Percentiles rank a stretch among this genome's conserved stretches.
These are phyloP conservation scores for Acanthurus leucopareius DNA, from an alignment of 2,797 vertebrate genomes.

Conservation along the genomic window DNA sequence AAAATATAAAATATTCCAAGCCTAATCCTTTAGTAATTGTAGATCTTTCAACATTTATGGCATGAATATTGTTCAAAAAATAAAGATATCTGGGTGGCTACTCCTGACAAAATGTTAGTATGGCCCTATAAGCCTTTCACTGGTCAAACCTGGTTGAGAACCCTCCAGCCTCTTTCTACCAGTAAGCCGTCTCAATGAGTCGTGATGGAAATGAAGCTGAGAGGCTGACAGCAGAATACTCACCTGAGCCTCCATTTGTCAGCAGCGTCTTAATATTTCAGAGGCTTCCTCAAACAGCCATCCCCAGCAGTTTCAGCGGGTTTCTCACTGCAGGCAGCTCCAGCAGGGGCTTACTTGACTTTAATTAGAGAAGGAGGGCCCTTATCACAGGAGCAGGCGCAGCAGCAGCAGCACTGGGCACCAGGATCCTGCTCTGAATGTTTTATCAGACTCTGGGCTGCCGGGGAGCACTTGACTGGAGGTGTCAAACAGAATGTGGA, in stretches of 20 bases:
- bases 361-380: slow-evolving; percentile 71
- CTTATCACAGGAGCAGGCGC: slow-evolving; percentile 68
- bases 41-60: background rate
- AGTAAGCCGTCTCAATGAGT: slow-evolving; percentile 47
- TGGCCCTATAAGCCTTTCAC: slow-evolving; percentile 30
- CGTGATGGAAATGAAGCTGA: slow-evolving; percentile 63
- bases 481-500: slow-evolving; percentile 88
- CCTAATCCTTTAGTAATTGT: background rate
- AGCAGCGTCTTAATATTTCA: slow-evolving; percentile 82
- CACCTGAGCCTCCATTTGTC: slow-evolving; percentile 76
- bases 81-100: background rate
- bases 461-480: slow-evolving; percentile 77
- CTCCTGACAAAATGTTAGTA: slow-evolving; percentile 2
- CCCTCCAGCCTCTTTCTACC: slow-evolving; percentile 24
- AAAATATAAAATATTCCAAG: background rate
- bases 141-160: slow-evolving; percentile 28
- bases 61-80: background rate
- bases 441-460: slow-evolving; percentile 85
- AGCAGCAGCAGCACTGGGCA: slow-evolving; percentile 48
- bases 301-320: slow-evolving; percentile 54
- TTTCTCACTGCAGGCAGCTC: slow-evolving; percentile 66
- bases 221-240: slow-evolving; percentile 73
- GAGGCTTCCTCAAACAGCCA: slow-evolving; percentile 68
- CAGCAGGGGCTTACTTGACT: slow-evolving; percentile 61
- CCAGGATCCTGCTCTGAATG: slow-evolving; percentile 87